Evolutionary conservation across 1,140 invertebrate genomes (phyloP).

Genomic region (Stegodyphus mimosarum): DNA sequence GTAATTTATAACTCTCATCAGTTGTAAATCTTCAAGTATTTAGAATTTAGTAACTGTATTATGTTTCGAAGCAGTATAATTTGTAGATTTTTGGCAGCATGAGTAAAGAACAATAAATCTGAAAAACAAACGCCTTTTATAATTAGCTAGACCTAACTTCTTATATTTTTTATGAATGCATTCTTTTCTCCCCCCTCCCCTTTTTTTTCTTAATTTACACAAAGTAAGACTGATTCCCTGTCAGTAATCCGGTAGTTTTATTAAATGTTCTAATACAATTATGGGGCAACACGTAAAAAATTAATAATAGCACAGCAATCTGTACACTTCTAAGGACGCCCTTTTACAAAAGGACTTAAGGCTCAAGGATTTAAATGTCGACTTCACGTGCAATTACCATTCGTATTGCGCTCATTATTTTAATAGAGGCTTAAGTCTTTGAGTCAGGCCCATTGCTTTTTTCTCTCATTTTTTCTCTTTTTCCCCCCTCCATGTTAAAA

Average conservation of each 20-base stretch:
- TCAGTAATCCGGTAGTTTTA: constrained; percentile 56
- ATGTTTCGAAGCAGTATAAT: constrained; percentile 9
- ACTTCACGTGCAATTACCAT: constrained; percentile 58
- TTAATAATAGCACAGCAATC: constrained; percentile 54
- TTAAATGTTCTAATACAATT: constrained; percentile 60
- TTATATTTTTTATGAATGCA: constrained; percentile 4
- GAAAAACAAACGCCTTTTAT: constrained; percentile 8
- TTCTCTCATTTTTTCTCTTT: background rate
- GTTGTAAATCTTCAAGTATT: too few species aligned
- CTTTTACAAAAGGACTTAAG: constrained; percentile 44
- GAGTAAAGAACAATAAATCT: constrained; percentile 27
- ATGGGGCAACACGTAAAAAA: constrained; percentile 56
- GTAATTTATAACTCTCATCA: too few species aligned
- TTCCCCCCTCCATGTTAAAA: background rate
- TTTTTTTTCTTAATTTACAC: background rate
- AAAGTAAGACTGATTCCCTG: constrained; percentile 33
- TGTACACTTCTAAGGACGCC: constrained; percentile 36
- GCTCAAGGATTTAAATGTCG: constrained; percentile 56
- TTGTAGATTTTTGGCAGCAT: constrained; percentile 9
- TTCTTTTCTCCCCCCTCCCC: background rate
- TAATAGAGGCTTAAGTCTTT: constrained; percentile 59
- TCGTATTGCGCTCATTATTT: constrained; percentile 55
- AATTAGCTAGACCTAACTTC: constrained; percentile 20
- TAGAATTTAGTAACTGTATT: too few species aligned
- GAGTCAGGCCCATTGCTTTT: constrained; percentile 15